Evolutionary conservation across 1,140 invertebrate genomes (phyloP).

Genomic region (Neotoxoptera formosana): DNA sequence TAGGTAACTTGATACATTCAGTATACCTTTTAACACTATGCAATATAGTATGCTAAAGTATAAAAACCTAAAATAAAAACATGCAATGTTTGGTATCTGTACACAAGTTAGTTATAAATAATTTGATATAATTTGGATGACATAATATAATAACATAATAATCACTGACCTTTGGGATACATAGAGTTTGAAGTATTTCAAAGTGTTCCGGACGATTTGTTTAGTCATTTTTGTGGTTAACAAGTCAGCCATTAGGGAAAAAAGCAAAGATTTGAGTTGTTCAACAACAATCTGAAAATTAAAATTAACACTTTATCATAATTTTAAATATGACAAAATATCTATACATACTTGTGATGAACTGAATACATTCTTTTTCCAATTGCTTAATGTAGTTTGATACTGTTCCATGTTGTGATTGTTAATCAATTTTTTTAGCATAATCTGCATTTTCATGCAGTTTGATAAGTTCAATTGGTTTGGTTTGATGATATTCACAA

Average conservation of each 20-base stretch:
- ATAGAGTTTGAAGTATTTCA: constrained; percentile 77
- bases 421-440: constrained; percentile 85
- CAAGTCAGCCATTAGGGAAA: constrained; percentile 89
- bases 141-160: too few relatives aligned
- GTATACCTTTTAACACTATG: constrained; percentile 76
- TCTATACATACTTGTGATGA: constrained; percentile 69
- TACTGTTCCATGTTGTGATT: constrained; percentile 84
- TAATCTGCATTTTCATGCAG: constrained; percentile 72
- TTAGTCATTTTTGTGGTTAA: constrained; percentile 69
- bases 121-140: too few relatives aligned
- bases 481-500: constrained; percentile 79
- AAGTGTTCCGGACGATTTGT: constrained; percentile 71
- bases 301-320: not conserved
- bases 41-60: constrained; percentile 75
- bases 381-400: constrained; percentile 77
- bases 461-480: constrained; percentile 72
- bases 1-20: constrained; percentile 80
- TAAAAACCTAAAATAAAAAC: constrained; percentile 66
- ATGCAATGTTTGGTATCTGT: not conserved
- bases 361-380: constrained; percentile 73
- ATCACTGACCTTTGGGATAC: constrained; percentile 76
- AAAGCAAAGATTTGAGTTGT: constrained; percentile 86
- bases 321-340: constrained; percentile 31
- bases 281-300: constrained; percentile 73
- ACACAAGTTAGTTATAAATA: not conserved